Evolutionary conservation across 2,113 vertebrate genomes (phyloP).

Genomic region (Oreochromis spilurus): DNA sequence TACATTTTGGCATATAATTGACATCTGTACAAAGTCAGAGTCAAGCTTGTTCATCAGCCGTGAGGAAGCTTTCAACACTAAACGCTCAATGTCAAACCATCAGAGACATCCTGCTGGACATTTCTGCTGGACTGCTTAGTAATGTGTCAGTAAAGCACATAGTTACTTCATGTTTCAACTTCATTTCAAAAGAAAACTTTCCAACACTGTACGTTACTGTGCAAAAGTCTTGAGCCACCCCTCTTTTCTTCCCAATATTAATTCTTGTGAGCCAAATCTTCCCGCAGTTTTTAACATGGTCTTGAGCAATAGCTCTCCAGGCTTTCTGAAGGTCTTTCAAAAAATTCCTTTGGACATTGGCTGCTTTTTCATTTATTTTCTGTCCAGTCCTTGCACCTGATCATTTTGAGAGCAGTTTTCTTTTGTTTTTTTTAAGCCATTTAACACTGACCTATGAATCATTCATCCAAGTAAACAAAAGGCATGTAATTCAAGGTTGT

Average conservation of each 20-base stretch:
- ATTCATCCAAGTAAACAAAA: neutral
- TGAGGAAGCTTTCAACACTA: neutral
- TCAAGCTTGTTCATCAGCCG: neutral
- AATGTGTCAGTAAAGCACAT: neutral
- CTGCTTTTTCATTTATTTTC: neutral
- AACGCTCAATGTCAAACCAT: neutral
- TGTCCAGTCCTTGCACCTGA: neutral
- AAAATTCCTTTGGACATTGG: neutral
- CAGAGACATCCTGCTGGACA: neutral
- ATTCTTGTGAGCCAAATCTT: neutral
- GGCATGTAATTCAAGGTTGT: neutral
- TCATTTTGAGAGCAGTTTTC: neutral
- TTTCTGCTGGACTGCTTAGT: neutral
- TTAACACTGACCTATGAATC: neutral
- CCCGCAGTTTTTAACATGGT: neutral
- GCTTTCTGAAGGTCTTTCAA: neutral
- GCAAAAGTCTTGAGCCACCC: neutral
- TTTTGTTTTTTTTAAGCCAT: neutral
- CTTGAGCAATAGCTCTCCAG: neutral
- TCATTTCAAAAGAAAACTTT: neutral
- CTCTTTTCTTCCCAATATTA: neutral
- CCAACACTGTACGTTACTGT: neutral
- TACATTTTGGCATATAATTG: neutral
- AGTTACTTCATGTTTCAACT: neutral
- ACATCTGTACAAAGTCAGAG: neutral